A percentile compares a stretch with the other conserved stretches of the same genome.
Conservation (phyloP, 2,888 invertebrate species). For the Pardosa pseudoannulata region DNA sequence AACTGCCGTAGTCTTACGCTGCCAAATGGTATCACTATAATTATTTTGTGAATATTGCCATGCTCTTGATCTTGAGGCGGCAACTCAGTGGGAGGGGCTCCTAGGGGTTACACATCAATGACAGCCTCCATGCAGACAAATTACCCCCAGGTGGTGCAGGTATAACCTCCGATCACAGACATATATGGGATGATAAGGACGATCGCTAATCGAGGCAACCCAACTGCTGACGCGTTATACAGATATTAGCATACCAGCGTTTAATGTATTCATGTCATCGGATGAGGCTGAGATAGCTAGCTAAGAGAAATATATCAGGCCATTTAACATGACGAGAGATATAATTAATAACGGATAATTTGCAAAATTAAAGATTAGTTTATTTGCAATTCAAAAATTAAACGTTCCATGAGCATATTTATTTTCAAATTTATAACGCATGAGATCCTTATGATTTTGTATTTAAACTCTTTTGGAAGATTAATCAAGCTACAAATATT, state of each 20-base stretch:
- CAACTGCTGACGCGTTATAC: not conserved
- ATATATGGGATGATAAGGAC: not conserved
- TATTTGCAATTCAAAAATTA: too few relatives aligned
- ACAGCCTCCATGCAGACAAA: conserved; percentile 38
- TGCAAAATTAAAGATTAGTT: too few relatives aligned
- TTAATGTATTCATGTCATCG: not conserved
- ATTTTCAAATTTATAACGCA: too few relatives aligned
- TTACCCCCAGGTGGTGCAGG: not conserved
- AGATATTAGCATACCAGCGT: not conserved
- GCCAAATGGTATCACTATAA: conserved; percentile 58
- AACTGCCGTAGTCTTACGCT: conserved; percentile 66
- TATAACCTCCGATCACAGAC: not conserved
- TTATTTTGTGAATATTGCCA: conserved; percentile 56
- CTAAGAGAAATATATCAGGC: too few relatives aligned
- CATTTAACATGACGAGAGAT: too few relatives aligned
- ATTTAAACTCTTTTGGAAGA: too few relatives aligned
- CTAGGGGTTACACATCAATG: conserved; percentile 45
- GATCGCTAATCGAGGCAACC: not conserved
- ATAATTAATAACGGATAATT: too few relatives aligned
- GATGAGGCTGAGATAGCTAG: not conserved
- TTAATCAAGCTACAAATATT: too few relatives aligned
- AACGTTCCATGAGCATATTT: too few relatives aligned
- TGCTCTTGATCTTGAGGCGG: conserved; percentile 48
- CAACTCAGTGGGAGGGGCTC: conserved; percentile 50
- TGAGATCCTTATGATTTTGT: too few relatives aligned